phyloP scores from a whole-genome alignment of 2,797 vertebrate species.

The Loris lydekkerianus region DNA sequence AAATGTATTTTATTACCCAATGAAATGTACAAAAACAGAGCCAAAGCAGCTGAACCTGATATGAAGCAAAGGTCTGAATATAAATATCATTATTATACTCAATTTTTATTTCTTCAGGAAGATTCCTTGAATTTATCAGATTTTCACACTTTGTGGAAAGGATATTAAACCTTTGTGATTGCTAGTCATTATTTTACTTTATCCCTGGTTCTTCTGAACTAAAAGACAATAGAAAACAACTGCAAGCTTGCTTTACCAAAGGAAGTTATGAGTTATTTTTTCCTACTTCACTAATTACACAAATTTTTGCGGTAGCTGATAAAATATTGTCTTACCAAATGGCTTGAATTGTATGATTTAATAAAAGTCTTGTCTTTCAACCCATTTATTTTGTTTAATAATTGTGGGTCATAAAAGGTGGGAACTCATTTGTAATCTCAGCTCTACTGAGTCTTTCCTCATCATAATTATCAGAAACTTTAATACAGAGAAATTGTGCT shows the following conservation, averaged over 20 bases:
- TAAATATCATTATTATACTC: not conserved
- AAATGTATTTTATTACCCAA: constrained; percentile 57
- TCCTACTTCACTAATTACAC: not conserved
- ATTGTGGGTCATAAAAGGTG: not conserved
- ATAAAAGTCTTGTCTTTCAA: not conserved
- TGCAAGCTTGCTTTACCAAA: not conserved
- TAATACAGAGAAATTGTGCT: not conserved
- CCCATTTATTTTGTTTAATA: constrained; percentile 8
- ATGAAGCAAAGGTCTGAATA: constrained; percentile 8
- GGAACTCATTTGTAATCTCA: not conserved
- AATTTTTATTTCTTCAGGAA: constrained; percentile 4
- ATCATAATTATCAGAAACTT: not conserved
- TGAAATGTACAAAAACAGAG: constrained; percentile 52
- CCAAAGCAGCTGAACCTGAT: not conserved
- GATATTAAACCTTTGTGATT: not conserved
- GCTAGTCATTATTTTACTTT: constrained; percentile 25
- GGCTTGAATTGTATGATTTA: not conserved
- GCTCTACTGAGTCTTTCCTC: not conserved
- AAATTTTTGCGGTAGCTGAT: not conserved
- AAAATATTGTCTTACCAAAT: constrained; percentile 3
- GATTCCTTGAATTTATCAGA: not conserved
- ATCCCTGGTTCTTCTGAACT: constrained; percentile 13
- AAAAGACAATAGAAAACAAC: constrained; percentile 42
- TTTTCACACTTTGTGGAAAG: constrained; percentile 19
- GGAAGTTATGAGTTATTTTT: not conserved